phyloP scores from a whole-genome alignment of 2,888 invertebrate species.

The Cheilosia grossa region DNA sequence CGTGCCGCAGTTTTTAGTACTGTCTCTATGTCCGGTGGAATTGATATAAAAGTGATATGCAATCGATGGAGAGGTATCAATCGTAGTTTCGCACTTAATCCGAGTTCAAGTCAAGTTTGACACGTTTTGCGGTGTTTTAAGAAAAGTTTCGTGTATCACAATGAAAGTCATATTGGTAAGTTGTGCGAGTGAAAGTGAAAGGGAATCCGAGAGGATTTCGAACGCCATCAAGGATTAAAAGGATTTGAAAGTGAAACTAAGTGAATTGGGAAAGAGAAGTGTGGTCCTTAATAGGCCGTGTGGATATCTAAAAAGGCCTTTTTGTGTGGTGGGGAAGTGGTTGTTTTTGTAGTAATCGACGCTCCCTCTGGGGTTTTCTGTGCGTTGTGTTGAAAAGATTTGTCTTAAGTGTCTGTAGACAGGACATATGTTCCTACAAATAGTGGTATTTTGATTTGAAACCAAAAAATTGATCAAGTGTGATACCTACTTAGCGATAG shows the following conservation, averaged over 20 bases:
- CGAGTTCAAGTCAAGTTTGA: constrained; percentile 42
- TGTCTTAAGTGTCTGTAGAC: too few species aligned
- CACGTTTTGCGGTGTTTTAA: constrained; percentile 30
- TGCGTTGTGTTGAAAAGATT: too few species aligned
- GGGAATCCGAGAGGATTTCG: constrained; percentile 17
- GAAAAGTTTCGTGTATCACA: constrained; percentile 46
- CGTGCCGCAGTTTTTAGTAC: constrained; percentile 65
- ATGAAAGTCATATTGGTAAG: constrained; percentile 72
- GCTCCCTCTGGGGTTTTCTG: too few species aligned
- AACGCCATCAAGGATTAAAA: constrained; percentile 40
- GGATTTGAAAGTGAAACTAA: constrained; percentile 44
- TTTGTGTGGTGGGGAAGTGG: too few species aligned
- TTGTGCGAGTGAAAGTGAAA: constrained; percentile 52
- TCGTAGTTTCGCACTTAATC: constrained; percentile 59
- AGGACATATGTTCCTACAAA: too few species aligned
- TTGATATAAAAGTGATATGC: constrained; percentile 74
- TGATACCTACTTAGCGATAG: too few species aligned
- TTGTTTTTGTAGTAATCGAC: too few species aligned
- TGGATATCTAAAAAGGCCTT: background rate
- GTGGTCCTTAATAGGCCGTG: background rate
- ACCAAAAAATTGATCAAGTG: too few species aligned
- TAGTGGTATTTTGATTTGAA: too few species aligned
- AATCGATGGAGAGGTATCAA: constrained; percentile 67
- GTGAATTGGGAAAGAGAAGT: constrained; percentile 4
- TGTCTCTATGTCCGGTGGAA: constrained; percentile 37